phyloP scores from a whole-genome alignment of 2,113 vertebrate species.

The Chaetorhynchus papuensis region DNA sequence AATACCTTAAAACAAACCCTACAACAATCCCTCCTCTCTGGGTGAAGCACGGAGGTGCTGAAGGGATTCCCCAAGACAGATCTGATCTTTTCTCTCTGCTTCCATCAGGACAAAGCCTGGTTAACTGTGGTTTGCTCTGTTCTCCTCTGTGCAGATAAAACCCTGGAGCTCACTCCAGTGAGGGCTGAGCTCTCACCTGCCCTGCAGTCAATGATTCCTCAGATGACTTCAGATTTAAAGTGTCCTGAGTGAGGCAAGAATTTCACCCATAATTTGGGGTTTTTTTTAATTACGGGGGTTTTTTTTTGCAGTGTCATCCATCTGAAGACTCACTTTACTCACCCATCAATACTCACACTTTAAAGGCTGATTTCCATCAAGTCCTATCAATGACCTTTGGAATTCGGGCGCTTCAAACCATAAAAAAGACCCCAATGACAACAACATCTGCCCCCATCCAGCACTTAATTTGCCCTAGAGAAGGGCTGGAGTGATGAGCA shows the following conservation, averaged over 20 bases:
- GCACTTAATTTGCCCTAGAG: conserved; percentile 11
- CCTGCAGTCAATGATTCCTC: not conserved
- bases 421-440: conserved; percentile 7
- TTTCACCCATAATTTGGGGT: not conserved
- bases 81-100: not conserved
- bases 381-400: not conserved
- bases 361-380: conserved; percentile 13
- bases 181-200: not conserved
- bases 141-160: not conserved
- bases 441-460: conserved; percentile 15
- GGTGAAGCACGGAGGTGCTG: not conserved
- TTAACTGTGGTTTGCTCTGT: not conserved
- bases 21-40: too few relatives aligned
- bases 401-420: conserved; percentile 10
- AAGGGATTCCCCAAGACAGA: not conserved
- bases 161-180: not conserved
- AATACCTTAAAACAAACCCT: not conserved
- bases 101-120: not conserved
- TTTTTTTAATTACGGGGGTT: not conserved
- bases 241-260: not conserved
- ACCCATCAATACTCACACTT: conserved; percentile 21
- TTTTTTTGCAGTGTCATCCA: not conserved
- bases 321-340: not conserved
- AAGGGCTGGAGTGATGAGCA: conserved; percentile 19
- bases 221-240: not conserved